Evolutionary conservation across 2,797 vertebrate species (phyloP), one percentile per base, ranked within the genome.

Genomic region (Lates japonicus): DNA sequence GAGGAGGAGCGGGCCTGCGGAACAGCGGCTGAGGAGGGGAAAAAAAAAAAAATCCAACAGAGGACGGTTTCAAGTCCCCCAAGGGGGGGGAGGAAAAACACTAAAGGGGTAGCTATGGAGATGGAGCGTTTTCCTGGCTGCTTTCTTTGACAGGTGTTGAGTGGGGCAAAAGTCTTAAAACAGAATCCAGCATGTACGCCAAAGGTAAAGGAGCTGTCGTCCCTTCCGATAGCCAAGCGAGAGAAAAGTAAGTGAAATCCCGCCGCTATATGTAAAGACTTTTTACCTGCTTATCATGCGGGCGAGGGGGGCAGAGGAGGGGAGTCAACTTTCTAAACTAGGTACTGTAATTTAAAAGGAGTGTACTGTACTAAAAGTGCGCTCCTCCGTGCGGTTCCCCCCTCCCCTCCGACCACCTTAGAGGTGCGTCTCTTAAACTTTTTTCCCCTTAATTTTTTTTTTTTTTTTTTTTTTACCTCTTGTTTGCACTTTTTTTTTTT

Each of bases 151-250:
- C 97, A 97, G 96, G 96, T 97, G 97, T 96, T 95, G 95, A 96
- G 96, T 95, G 95, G 95, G 96, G 94, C 95, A 96, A 96, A 96
- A 95, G 96, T 96, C 95, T 95, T 94, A 96, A 96, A 96, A 95
- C 95, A 96, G 94, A 95, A 93, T 95, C 94, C 95, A 97, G 95
- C 95, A 98, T 98, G 97, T 98, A 97, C 96, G 97, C 95, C 96
- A 98, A 98, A 95, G 96, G 96, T 95, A 97, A 97, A 96, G 97
- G 97, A 96, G 96, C 96, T 89, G 96, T 96, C 83, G 97, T 97
- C 95, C 97, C 97, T 94, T 98, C 97, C 91, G 97, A 98, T 95
- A 96, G 95, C 93, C 97, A 98, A 93, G 97, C 97, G 88, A 95
- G 97, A 92, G 97, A 98, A 96, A 98, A 98, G 97, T 98, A 97